phyloP scores from a whole-genome alignment of 1,140 invertebrate genomes.

The Bombus terrestris region DNA sequence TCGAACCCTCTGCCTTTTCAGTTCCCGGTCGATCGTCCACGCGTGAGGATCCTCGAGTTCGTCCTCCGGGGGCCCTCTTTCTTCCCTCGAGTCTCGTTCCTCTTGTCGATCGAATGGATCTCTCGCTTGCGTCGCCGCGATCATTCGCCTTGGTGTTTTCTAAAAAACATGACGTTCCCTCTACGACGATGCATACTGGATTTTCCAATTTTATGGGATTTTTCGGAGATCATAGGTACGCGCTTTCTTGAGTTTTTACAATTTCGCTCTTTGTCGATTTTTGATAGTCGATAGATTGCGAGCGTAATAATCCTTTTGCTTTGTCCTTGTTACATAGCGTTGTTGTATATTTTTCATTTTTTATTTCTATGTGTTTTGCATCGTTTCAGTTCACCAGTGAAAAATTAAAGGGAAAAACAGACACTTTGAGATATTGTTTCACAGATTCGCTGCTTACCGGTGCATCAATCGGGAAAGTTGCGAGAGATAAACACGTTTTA shows the following conservation, averaged over 20 bases:
- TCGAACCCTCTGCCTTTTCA: conserved; percentile 63
- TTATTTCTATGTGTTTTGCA: not conserved
- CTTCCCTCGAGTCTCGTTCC: not conserved
- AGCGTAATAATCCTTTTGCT: not conserved
- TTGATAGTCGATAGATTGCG: too few species aligned
- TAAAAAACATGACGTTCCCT: not conserved
- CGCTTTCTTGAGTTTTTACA: not conserved
- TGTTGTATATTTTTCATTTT: not conserved
- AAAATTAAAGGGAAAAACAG: not conserved
- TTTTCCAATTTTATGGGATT: conserved; percentile 10
- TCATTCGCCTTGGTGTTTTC: not conserved
- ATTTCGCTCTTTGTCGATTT: too few species aligned
- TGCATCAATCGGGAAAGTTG: not conserved
- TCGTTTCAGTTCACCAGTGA: not conserved
- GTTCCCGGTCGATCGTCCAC: conserved; percentile 64
- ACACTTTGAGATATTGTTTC: not conserved
- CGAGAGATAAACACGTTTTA: conserved; percentile 22
- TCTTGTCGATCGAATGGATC: not conserved
- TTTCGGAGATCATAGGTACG: conserved; percentile 17
- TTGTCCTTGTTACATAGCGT: not conserved
- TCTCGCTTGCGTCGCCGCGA: not conserved
- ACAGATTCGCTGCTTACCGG: not conserved
- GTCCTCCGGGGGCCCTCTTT: not conserved
- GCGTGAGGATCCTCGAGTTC: conserved; percentile 57
- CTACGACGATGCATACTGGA: not conserved